phyloP scores from a whole-genome alignment of 2,888 invertebrate genomes.

The Aleiodes alternator region DNA sequence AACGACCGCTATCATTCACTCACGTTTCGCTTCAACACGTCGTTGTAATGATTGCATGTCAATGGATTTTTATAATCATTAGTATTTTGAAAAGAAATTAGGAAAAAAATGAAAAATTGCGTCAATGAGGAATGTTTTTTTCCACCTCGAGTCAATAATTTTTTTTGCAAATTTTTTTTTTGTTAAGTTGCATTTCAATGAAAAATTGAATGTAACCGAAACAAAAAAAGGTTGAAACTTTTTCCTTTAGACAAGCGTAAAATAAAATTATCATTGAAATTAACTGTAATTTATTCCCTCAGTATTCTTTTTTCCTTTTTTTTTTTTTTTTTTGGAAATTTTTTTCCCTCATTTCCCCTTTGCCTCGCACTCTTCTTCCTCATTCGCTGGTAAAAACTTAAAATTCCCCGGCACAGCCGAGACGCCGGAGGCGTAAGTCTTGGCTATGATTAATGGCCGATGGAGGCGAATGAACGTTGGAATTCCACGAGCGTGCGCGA shows the following conservation, averaged over 20 bases:
- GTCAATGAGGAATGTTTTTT: too few relatives aligned
- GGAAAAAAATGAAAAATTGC: too few relatives aligned
- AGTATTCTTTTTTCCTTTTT: neutral
- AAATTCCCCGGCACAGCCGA: constrained; percentile 35
- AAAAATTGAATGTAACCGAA: neutral
- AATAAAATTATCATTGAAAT: constrained; percentile 22
- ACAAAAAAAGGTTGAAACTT: neutral
- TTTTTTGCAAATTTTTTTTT: too few relatives aligned
- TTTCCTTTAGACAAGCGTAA: neutral
- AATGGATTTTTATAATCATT: too few relatives aligned
- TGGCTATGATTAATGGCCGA: constrained; percentile 39
- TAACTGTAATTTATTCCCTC: constrained; percentile 13
- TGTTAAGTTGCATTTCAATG: neutral
- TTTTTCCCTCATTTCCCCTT: constrained; percentile 24
- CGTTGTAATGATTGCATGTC: too few relatives aligned
- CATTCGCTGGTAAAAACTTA: constrained; percentile 34
- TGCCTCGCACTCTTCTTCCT: constrained; percentile 25
- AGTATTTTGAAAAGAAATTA: too few relatives aligned
- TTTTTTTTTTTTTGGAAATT: constrained; percentile 9
- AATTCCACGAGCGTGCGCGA: constrained; percentile 35
- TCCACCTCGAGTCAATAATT: too few relatives aligned
- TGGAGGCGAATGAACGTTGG: constrained; percentile 38
- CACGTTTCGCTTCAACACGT: too few relatives aligned
- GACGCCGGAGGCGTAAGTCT: constrained; percentile 33
- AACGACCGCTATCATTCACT: too few relatives aligned